These are phyloP conservation scores for Drosophila kurseongensis DNA, from an alignment of 1,140 invertebrate genomes.

Conservation along the genomic window DNA sequence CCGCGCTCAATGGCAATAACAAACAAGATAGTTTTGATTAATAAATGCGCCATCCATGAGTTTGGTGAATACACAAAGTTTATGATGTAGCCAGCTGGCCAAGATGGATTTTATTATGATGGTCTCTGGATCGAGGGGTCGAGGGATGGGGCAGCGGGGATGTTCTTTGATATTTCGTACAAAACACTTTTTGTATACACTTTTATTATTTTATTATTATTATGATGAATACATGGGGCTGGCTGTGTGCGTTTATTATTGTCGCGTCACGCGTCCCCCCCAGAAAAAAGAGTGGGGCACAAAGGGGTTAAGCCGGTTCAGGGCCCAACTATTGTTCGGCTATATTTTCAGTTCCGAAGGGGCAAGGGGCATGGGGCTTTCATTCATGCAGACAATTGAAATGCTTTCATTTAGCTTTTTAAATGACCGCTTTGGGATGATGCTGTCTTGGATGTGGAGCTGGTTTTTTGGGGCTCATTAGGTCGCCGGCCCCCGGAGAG, in stretches of 20 bases:
- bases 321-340: slow-evolving; percentile 38
- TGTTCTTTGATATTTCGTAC: slow-evolving; percentile 52
- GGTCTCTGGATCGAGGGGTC: slow-evolving; percentile 2
- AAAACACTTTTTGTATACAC: slow-evolving; percentile 60
- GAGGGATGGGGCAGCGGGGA: slow-evolving; percentile 15
- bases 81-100: slow-evolving; percentile 58
- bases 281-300: slow-evolving; percentile 31
- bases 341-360: not conserved
- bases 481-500: slow-evolving; percentile 60
- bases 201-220: slow-evolving; percentile 72
- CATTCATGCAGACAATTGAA: slow-evolving; percentile 60
- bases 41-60: slow-evolving; percentile 54
- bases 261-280: slow-evolving; percentile 52
- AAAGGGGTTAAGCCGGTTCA: slow-evolving; percentile 38
- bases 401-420: slow-evolving; percentile 65
- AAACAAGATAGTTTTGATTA: slow-evolving; percentile 80
- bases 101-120: slow-evolving; percentile 54
- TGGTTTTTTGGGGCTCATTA: slow-evolving; percentile 58
- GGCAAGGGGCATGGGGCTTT: not conserved
- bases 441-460: slow-evolving; percentile 24
- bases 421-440: slow-evolving; percentile 35
- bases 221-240: slow-evolving; percentile 35
- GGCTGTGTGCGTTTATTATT: slow-evolving; percentile 56
- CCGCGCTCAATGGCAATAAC: slow-evolving; percentile 66
- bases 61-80: slow-evolving; percentile 29